These are phyloP conservation scores for Ginglymostoma cirratum DNA, from an alignment of 2,113 vertebrate genomes.

Conservation along the genomic window DNA sequence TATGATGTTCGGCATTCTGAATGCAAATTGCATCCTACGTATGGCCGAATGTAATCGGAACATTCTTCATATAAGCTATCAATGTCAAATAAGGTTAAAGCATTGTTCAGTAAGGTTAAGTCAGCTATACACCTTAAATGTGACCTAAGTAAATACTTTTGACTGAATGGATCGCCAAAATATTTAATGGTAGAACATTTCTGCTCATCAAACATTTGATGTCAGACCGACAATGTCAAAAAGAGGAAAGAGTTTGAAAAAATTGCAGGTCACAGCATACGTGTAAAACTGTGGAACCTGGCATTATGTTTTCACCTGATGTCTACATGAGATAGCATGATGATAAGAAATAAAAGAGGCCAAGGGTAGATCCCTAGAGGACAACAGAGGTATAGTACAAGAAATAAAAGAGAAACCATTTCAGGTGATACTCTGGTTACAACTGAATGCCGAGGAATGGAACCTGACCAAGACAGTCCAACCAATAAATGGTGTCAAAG, in stretches of 20 bases:
- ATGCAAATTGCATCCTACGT: conserved; percentile 5
- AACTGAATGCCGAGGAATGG: neutral
- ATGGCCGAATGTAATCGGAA: neutral
- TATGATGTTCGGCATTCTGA: conserved; percentile 4
- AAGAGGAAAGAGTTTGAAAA: neutral
- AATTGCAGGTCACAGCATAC: neutral
- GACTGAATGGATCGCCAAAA: neutral
- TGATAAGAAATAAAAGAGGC: neutral
- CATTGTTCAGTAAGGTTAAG: conserved; percentile 1
- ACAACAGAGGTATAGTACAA: no score
- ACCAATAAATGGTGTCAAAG: neutral
- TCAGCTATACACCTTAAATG: neutral
- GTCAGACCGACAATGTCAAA: neutral
- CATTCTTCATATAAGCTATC: neutral
- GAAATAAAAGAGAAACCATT: neutral
- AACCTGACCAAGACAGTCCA: neutral
- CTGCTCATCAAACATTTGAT: neutral
- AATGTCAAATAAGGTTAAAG: conserved; percentile 18
- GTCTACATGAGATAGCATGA: neutral
- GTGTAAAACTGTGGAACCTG: neutral
- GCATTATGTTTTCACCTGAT: neutral
- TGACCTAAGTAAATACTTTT: neutral
- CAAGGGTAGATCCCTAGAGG: neutral
- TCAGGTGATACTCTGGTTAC: neutral
- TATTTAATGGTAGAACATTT: neutral